Percentiles rank a stretch among this genome's conserved stretches.
Conservation (phyloP, 2,888 invertebrate species). For the Hydraecia micacea region DNA sequence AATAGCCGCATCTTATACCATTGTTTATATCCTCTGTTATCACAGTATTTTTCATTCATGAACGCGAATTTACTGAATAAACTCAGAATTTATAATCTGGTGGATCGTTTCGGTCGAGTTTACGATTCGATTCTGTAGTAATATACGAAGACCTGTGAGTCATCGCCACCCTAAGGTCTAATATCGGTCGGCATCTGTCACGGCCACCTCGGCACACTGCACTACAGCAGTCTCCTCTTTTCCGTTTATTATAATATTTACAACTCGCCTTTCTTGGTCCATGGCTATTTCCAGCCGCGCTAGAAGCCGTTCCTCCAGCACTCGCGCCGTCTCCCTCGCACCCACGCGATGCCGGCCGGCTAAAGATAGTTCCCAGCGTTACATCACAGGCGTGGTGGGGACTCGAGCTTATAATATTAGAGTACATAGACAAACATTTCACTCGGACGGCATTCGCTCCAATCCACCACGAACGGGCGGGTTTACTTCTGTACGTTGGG, state of each 20-base stretch:
- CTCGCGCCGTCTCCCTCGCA: constrained; percentile 79
- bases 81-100: constrained; percentile 67
- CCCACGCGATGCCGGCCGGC: constrained; percentile 75
- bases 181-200: constrained; percentile 79
- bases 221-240: constrained; percentile 86
- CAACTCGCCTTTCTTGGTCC: constrained; percentile 91
- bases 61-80: constrained; percentile 67
- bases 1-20: constrained; percentile 63
- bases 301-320: constrained; percentile 83
- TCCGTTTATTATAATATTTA: constrained; percentile 90
- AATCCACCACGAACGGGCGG: constrained; percentile 81
- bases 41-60: constrained; percentile 77
- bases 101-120: constrained; percentile 58
- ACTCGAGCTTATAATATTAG: constrained; percentile 89
- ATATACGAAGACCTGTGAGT: constrained; percentile 64
- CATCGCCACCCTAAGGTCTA: constrained; percentile 74
- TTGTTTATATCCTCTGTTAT: constrained; percentile 73
- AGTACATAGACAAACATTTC: constrained; percentile 89
- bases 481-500: constrained; percentile 82
- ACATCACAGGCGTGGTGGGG: constrained; percentile 89
- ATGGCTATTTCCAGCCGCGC: constrained; percentile 90
- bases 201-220: constrained; percentile 90
- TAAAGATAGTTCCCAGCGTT: constrained; percentile 88
- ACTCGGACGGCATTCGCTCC: constrained; percentile 87
- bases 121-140: constrained; percentile 61